Base-by-base conservation (phyloP, 2,888 invertebrate species). In the Campoplex nolae region DNA sequence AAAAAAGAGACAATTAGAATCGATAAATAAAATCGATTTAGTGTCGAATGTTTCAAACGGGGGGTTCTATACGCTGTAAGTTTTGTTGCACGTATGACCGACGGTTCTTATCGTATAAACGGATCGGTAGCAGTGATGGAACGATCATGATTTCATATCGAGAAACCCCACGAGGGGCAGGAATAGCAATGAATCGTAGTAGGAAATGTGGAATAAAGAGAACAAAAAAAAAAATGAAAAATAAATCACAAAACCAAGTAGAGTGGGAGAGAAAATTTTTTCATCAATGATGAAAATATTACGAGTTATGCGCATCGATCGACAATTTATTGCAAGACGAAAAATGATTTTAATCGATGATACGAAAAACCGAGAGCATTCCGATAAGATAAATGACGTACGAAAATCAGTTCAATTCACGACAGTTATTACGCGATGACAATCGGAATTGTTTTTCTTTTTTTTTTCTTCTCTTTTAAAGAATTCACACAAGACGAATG, bases 91-190 rank as follows among this genome's bases (percentile, higher is more conserved):
- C 16, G 32, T 32, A 23, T 23, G 58, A 28, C 58, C 28, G 58
- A 58, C 28, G 32, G 62, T 62, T 62, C 62, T 62, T 62, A 62
- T 62, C 62, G 32, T 32, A 28, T 16, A 32, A 62, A 16, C 32
- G 62, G 16, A 62, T 62, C 62, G 32, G 62, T 6, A 32, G 62
- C 32, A 32, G 62, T 62, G 32, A 32, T 32, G 32, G 62, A 62
- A 62, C 16, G 62, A 62, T 9, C 62, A 32, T 62, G 62, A 62
- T 32, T 62, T 62, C 32, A 62, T 62, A 62, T 62, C 32, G 62
- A 62, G 32, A 28, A 32, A 32, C 16, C 23, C 23, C 23, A 62
- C 62, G 62, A 62, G 62, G 62, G 32, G 32, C 32, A 62, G 62
- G 32, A 62, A 28, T 62, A 32, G 62, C 32, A 62, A 62, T 32